phyloP scores from a whole-genome alignment of 2,797 vertebrate species.

The Odontamblyopus lacepedii region DNA sequence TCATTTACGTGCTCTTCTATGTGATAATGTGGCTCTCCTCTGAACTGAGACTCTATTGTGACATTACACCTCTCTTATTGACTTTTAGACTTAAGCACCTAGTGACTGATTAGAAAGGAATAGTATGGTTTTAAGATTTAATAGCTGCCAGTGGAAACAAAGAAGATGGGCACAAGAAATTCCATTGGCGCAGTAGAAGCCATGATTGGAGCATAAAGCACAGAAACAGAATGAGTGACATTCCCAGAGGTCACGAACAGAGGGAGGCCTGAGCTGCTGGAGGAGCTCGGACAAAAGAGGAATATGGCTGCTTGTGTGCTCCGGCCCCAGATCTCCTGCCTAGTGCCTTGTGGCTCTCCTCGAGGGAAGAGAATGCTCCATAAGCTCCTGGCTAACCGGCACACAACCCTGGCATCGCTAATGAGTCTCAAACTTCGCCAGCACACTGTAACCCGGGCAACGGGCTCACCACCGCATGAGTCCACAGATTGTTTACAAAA shows the following conservation, averaged over 20 bases:
- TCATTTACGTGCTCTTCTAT: slow-evolving; percentile 43
- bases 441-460: slow-evolving; percentile 78
- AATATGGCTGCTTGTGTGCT: slow-evolving; percentile 39
- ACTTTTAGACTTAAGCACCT: slow-evolving; percentile 37
- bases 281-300: slow-evolving; percentile 20
- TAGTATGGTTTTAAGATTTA: slow-evolving; percentile 29
- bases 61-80: slow-evolving; percentile 30
- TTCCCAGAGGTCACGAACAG: slow-evolving; percentile 23
- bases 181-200: slow-evolving; percentile 12
- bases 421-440: slow-evolving; percentile 63
- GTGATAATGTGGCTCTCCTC: slow-evolving; percentile 42
- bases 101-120: slow-evolving; percentile 39
- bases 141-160: slow-evolving; percentile 37
- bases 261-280: slow-evolving; percentile 13
- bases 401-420: slow-evolving; percentile 73
- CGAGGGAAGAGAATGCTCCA: slow-evolving; percentile 44
- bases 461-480: slow-evolving; percentile 58
- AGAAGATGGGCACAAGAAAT: slow-evolving; percentile 24
- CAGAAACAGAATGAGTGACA: slow-evolving; percentile 29
- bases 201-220: slow-evolving; percentile 33
- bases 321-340: slow-evolving; percentile 48
- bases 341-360: slow-evolving; percentile 50
- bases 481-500: slow-evolving; percentile 68
- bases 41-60: slow-evolving; percentile 23
- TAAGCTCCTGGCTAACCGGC: slow-evolving; percentile 64